These are phyloP conservation scores for Siderastrea radians DNA, from an alignment of 92 coral and sea anemone species.

Conservation along the genomic window DNA sequence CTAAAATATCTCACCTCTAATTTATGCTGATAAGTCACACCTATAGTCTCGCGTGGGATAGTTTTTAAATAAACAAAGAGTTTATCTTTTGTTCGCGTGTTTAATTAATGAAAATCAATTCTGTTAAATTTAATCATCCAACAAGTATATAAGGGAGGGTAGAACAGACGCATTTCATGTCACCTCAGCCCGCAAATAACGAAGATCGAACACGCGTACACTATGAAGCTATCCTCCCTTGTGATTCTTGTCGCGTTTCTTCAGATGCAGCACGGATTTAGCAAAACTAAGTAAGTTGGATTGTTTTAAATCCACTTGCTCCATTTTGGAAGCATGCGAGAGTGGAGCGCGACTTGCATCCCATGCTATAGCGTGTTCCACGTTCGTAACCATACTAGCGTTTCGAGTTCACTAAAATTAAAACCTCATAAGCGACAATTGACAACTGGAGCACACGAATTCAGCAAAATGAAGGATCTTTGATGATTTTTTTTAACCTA, in stretches of 20 bases:
- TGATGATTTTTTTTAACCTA: not conserved
- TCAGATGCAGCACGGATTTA: not conserved
- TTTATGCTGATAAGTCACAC: not conserved
- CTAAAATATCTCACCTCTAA: conserved; percentile 12
- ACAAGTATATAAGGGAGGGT: not conserved
- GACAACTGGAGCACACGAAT: too few relatives aligned
- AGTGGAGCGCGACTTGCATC: not conserved
- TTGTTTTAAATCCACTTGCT: not conserved
- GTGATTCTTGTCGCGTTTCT: not conserved
- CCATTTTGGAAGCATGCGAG: not conserved
- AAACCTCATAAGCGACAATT: too few relatives aligned
- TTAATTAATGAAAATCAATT: not conserved
- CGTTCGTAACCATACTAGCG: not conserved
- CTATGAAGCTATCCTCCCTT: not conserved
- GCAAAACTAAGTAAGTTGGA: not conserved
- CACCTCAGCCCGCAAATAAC: not conserved
- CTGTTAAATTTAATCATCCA: not conserved
- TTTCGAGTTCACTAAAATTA: not conserved
- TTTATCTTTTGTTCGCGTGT: not conserved
- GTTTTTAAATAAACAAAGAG: too few relatives aligned
- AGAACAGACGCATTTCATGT: not conserved
- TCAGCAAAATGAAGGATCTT: too few relatives aligned
- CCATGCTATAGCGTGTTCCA: not conserved
- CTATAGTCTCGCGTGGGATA: conserved; percentile 3
- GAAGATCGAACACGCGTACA: not conserved